phyloP scores from a whole-genome alignment of 2,888 invertebrate species.

The Nemotelus pantherinus region DNA sequence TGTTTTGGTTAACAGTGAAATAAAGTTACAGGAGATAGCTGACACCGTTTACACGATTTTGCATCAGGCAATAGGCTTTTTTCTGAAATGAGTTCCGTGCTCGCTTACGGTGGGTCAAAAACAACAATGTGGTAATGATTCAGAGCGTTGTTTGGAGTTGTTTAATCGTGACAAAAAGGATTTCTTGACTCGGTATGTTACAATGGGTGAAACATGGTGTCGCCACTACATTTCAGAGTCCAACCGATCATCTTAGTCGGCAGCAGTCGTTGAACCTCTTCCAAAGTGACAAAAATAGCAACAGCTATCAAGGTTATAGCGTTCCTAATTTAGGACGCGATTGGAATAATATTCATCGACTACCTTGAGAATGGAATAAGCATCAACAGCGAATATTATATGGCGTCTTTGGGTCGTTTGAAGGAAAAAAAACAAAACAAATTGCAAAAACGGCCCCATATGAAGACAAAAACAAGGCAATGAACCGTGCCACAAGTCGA shows the following conservation, averaged over 20 bases:
- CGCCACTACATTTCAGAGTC: background rate
- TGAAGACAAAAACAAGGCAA: background rate
- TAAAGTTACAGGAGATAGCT: background rate
- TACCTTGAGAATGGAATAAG: background rate
- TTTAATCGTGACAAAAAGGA: background rate
- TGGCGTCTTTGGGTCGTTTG: background rate
- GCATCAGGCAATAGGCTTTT: background rate
- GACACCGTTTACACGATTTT: background rate
- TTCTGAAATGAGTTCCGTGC: background rate
- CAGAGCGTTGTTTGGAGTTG: background rate
- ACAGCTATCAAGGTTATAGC: background rate
- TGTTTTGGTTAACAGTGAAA: background rate
- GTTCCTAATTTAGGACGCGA: background rate
- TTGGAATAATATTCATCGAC: background rate
- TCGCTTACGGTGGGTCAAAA: background rate
- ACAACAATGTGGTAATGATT: background rate
- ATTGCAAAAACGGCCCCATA: background rate
- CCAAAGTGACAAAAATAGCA: background rate
- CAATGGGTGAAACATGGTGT: background rate
- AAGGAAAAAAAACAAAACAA: background rate
- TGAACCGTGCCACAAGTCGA: background rate
- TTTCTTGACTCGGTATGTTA: background rate
- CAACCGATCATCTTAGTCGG: background rate
- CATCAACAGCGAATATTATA: background rate
- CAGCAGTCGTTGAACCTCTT: background rate